These are phyloP conservation scores for Pseudomugil tenellus DNA, from an alignment of 2,797 vertebrate species.

Conservation along the genomic window DNA sequence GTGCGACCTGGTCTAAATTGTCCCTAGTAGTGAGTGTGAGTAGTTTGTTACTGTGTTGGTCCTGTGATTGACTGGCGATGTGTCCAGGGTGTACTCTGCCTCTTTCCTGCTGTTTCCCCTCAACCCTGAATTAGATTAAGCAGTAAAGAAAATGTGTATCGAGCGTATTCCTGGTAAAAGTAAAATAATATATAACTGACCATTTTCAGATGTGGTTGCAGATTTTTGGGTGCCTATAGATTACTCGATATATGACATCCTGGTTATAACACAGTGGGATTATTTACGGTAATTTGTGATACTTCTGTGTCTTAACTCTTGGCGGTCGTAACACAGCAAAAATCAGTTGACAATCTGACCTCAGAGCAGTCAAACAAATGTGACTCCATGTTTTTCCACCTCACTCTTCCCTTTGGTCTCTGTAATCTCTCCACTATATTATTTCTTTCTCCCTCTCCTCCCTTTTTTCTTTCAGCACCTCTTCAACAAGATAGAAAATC, in stretches of 20 bases:
- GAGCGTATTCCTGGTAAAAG: not conserved
- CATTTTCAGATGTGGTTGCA: not conserved
- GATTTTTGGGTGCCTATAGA: not conserved
- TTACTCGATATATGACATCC: not conserved
- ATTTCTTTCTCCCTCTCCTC: slow-evolving; percentile 25
- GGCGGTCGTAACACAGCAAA: not conserved
- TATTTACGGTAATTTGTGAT: no score
- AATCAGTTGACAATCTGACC: slow-evolving; percentile 7
- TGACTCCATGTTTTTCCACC: slow-evolving; percentile 28
- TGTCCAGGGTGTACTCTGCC: no score
- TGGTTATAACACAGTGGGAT: no score
- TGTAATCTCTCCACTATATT: slow-evolving; percentile 38
- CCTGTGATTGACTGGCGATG: no score
- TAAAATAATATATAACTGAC: not conserved
- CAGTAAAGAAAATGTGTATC: no score
- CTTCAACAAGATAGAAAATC: slow-evolving; percentile 69
- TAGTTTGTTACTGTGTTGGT: no score
- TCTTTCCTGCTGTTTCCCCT: no score
- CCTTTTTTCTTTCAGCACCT: slow-evolving; percentile 38
- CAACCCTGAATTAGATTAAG: no score
- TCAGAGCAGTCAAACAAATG: slow-evolving; percentile 9
- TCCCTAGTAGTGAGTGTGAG: no score
- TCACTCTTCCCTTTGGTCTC: slow-evolving; percentile 24
- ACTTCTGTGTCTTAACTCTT: no score
- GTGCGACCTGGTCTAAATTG: no score